Evolutionary conservation across 1,140 invertebrate genomes (phyloP).

Genomic region (Archivesica marissinica): DNA sequence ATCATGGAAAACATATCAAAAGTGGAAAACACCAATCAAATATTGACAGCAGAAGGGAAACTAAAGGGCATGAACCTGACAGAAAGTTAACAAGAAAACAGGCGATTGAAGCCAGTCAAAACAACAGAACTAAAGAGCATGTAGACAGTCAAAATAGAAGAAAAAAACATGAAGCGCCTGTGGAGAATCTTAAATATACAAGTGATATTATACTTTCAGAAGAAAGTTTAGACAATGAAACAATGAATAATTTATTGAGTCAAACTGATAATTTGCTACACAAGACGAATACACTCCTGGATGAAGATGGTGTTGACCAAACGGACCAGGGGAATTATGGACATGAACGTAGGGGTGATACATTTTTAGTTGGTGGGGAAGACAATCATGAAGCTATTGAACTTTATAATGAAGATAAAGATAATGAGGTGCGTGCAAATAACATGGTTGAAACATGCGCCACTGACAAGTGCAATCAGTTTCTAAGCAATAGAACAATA

Average conservation of each 20-base stretch:
- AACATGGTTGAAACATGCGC: not conserved
- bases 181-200: not conserved
- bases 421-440: not conserved
- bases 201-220: too few relatives aligned
- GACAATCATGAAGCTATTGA: not conserved
- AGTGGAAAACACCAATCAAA: not conserved
- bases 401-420: not conserved
- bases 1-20: not conserved
- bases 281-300: slow-evolving; percentile 2
- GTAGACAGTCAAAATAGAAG: not conserved
- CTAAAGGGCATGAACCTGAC: not conserved
- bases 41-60: not conserved
- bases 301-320: not conserved
- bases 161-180: not conserved
- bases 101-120: not conserved
- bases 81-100: not conserved
- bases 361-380: not conserved
- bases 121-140: not conserved
- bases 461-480: slow-evolving; percentile 13
- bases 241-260: slow-evolving; percentile 15
- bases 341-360: not conserved
- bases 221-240: not conserved
- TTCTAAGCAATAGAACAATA: slow-evolving; percentile 17
- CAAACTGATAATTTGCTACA: slow-evolving; percentile 40
- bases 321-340: not conserved